Base-by-base conservation (phyloP, 1,140 invertebrate species). In the Triops longicaudatus region DNA sequence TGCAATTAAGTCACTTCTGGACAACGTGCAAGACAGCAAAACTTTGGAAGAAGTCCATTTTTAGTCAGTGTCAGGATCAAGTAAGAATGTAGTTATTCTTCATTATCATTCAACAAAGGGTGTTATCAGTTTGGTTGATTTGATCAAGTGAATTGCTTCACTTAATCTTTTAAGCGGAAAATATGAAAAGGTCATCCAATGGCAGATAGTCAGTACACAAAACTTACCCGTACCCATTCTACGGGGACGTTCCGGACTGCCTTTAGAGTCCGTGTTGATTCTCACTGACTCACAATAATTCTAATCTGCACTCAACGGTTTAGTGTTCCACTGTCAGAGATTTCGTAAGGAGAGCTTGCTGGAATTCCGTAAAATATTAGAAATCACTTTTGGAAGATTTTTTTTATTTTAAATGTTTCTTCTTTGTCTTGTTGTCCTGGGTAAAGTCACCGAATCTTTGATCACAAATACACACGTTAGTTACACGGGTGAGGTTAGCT, bases 171-270 rank as follows among this genome's bases (percentile, higher is more conserved):
- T 2, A 37, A 37, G 2, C 31, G 7, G 31, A 37, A 37, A 7
- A 37, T 4, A 37, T 37, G 7, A 37, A 2, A 37, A 37, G n/a
- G 31, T 7, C 31, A 37, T 7, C 31, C 31, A 37, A 4, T 37
- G 2, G 2, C 7, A 37, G 31, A 37, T 7, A 2, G 31, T 37
- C 2, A 37, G 7, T 37, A 37, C 17, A 6, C 50, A 22, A 63
- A 63, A 63, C 50, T 63, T 63, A 63, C 50, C 50, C 50, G 50
- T 63, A 63, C 50, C 50, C 50, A 63, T 63, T 63, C 50, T 63
- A 22, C 50, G 50, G 50, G 50, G 50, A n/a, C 50, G 50, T 63
- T 63, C 50, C 9, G 50, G 50, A 14, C 50, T 63, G 17, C 17
- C 22, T 63, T 63, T 63, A 1, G 50, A 14, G 50, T 63, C 50